These are phyloP conservation scores for Polyodon spathula DNA, from an alignment of 2,113 vertebrate species.

Conservation along the genomic window DNA sequence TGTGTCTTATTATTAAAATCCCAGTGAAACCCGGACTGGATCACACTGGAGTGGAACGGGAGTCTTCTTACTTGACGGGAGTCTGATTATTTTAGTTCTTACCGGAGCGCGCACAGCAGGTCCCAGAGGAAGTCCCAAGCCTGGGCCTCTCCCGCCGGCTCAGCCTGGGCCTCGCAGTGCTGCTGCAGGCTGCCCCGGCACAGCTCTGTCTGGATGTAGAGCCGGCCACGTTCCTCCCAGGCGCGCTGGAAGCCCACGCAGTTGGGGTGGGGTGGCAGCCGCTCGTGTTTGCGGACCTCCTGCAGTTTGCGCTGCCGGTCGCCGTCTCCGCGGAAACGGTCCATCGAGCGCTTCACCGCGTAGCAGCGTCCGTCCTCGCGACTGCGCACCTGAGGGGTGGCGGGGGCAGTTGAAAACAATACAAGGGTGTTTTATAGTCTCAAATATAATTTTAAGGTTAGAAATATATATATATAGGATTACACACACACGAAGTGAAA, in stretches of 20 bases:
- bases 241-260: constrained; percentile 68
- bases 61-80: too few species aligned
- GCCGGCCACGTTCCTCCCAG: constrained; percentile 73
- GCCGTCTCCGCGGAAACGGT: constrained; percentile 65
- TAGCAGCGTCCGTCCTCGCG: constrained; percentile 61
- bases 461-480: too few species aligned
- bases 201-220: constrained; percentile 83
- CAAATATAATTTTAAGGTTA: too few species aligned
- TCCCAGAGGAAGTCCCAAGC: constrained; percentile 74
- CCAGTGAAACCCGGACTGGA: too few species aligned
- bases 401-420: too few species aligned
- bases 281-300: constrained; percentile 74
- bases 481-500: too few species aligned
- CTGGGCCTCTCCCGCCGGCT: constrained; percentile 52
- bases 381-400: constrained; percentile 58
- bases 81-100: too few species aligned
- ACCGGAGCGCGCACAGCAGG: constrained; percentile 62
- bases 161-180: constrained; percentile 56
- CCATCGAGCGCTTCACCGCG: constrained; percentile 74
- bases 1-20: too few species aligned
- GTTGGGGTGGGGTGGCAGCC: constrained; percentile 65
- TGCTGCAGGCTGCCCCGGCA: constrained; percentile 69
- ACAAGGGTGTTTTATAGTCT: too few species aligned
- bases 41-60: too few species aligned
- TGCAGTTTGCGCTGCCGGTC: constrained; percentile 65